Base-by-base conservation (phyloP, 2,113 vertebrate species). In the Gallinago media region DNA sequence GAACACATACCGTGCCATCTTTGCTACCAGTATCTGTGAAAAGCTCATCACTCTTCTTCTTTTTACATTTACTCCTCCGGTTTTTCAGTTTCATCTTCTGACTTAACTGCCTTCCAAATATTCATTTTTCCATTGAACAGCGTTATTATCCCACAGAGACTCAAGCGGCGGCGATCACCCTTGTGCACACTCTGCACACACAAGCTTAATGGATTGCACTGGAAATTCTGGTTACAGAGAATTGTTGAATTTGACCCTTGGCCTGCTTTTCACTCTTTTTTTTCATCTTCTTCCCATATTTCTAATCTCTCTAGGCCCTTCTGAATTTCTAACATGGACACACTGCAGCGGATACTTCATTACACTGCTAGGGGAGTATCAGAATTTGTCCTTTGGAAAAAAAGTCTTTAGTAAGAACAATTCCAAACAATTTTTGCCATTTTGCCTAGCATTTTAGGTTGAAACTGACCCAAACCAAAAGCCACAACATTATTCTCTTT, bases 261-360 rank as follows among this genome's bases (percentile, higher is more conserved):
- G 85, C 54, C 58, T 29, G 19, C 31, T 83, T 70, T 88, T 79
- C 78, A 82, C 15, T 58, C 0, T 72, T 77, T 85, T 85, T 38
- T 94, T 92, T 88, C 63, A 89, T 94, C 50, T 67, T 92, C 75
- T 94, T 94, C 85, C 71, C 93, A 89, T 86, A 70, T 11, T 93
- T 91, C 26, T 81, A 34, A 77, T 86, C 85, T 94, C 90, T 74
- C 85, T 71, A 92, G 85, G 63, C 59, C 47, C 23, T 44, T 85
- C 50, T 92, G 65, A 85, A 76, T 93, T 88, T 95, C 75, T 88
- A 74, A 84, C 63, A 74, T 8, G 22, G 85, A 71, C 68, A 71
- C 46, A 80, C 6, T 80, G 40, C 32, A 77, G 54, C 49, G 90
- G 93, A 90, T 74, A 77, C 29, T 73, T 94, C 34, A 76, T 83